These are phyloP conservation scores for Sturmia bella DNA, from an alignment of 2,888 invertebrate genomes.

Conservation along the genomic window DNA sequence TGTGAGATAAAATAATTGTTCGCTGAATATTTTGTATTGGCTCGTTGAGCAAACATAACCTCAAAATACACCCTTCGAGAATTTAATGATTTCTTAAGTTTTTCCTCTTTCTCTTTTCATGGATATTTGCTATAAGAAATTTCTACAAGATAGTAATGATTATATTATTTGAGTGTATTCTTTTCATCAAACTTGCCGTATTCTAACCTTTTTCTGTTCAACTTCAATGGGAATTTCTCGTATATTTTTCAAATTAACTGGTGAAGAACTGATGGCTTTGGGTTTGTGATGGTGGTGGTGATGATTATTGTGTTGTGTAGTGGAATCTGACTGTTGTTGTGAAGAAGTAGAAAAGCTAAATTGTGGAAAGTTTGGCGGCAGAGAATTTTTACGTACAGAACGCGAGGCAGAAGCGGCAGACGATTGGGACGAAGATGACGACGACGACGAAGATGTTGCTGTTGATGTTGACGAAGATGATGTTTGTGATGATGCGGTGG, in stretches of 20 bases:
- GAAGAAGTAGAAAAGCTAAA: constrained; percentile 66
- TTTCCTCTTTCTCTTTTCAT: no score
- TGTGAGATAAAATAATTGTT: no score
- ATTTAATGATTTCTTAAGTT: no score
- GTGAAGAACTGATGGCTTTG: constrained; percentile 46
- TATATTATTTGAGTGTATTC: no score
- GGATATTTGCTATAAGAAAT: no score
- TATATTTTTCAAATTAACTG: constrained; percentile 73
- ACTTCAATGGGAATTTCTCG: constrained; percentile 82
- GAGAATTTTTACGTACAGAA: constrained; percentile 79
- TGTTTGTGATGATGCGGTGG: constrained; percentile 66
- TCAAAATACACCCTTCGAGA: no score
- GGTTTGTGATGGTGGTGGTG: constrained; percentile 70
- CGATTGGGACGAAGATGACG: constrained; percentile 66
- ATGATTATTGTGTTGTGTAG: constrained; percentile 56
- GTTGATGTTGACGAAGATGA: constrained; percentile 47
- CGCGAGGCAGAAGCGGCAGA: constrained; percentile 76
- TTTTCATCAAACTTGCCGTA: no score
- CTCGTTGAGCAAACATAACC: no score
- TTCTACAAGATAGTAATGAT: no score
- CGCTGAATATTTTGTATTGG: no score
- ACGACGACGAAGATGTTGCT: constrained; percentile 62
- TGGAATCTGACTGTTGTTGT: constrained; percentile 52
- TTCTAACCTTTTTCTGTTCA: constrained; percentile 79
- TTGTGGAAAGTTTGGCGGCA: constrained; percentile 76